Conservation (phyloP, 2,797 vertebrate species). For the Gila robusta region DNA sequence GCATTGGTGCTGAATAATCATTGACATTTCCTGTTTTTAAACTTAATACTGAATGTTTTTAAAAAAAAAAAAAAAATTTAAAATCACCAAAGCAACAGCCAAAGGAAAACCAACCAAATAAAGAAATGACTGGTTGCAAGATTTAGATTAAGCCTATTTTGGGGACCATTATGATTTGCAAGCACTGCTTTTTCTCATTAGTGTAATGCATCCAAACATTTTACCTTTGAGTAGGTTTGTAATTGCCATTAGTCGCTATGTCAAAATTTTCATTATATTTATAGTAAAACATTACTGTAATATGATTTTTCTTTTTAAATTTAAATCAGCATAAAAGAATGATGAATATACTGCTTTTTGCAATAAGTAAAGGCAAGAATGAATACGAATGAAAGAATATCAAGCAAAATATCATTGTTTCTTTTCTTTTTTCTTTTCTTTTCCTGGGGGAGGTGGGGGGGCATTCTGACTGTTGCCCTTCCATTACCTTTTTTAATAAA, state of each 20-base stretch:
- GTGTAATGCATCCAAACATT: not conserved
- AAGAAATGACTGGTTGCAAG: not conserved
- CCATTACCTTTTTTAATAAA: not conserved
- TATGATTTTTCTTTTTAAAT: not conserved
- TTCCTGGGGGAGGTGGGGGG: not conserved
- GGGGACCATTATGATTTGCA: not conserved
- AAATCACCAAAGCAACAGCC: not conserved
- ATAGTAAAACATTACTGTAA: not conserved
- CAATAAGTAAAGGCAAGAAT: not conserved
- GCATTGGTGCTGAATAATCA: constrained; percentile 59
- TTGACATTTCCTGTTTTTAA: not conserved
- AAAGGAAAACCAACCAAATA: not conserved
- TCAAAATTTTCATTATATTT: not conserved
- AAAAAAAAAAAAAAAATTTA: no score
- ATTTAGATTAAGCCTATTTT: not conserved
- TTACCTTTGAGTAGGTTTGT: not conserved
- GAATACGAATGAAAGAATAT: not conserved
- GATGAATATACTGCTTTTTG: not conserved
- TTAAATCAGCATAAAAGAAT: not conserved
- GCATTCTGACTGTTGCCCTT: not conserved
- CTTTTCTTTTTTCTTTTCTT: not conserved
- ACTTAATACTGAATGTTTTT: not conserved
- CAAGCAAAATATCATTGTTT: not conserved
- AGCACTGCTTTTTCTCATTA: not conserved
- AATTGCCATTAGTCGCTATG: not conserved